Base-by-base conservation (phyloP, 2,888 invertebrate genomes). In the Vesta saturnalis region DNA sequence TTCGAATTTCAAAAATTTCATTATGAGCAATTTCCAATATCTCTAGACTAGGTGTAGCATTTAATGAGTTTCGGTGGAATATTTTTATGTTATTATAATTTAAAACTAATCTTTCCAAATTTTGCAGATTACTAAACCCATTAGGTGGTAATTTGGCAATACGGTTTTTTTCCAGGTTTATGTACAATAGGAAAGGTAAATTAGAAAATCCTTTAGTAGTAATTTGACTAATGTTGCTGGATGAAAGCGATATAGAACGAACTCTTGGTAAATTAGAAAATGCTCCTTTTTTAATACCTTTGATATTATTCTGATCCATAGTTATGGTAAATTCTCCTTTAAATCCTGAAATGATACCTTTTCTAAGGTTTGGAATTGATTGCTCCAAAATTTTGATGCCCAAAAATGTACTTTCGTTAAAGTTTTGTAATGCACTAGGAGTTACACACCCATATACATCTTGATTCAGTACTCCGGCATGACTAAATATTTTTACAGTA, bases 141-240 rank as follows among this genome's bases (percentile, higher is more conserved):
- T n/a, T 18, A 18, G 19, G 39, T 18, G 58, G 18, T 1, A 58
- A 39, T 16, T 10, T 12, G n/a, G 23, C 19, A 2, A 58, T 35
- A 12, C 19, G 5, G 18, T 58, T 58, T 10, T 58, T 58, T 58
- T 58, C 58, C 58, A 58, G 39, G 18, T 58, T 58, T 6, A 58
- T 8, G 39, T 35, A 58, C 12, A 39, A 12, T n/a, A 58, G 16
- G 1, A 39, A 58, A 10, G 35, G 39, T 10, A 58, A 18, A 43
- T 58, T 43, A 10, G 58, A 16, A 18, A 58, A 58, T 5, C 19
- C 58, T 16, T 39, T 15, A 14, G 14, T 58, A 8, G 39, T 39
- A 5, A 58, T 16, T 39, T 39, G 39, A n/a, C 19, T 58, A 18
- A 58, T 58, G 14, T 39, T 35, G n/a, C 30, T 58, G 18, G 58